Conservation (phyloP, 2,113 vertebrate species). For the Callipepla squamata region DNA sequence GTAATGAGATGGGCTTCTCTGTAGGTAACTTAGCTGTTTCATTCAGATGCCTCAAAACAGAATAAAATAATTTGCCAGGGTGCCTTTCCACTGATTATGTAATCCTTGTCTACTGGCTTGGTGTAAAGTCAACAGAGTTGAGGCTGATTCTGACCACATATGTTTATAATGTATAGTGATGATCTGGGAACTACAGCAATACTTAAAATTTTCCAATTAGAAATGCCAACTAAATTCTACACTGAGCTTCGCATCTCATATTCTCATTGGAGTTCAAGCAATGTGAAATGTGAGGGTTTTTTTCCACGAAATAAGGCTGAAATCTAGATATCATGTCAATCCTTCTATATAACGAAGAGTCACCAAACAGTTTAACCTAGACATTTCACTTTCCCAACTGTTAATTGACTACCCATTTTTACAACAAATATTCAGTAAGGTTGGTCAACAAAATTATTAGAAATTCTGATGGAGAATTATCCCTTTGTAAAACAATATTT, state of each 20-base stretch:
- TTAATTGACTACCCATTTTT: not conserved
- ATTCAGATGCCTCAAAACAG: not conserved
- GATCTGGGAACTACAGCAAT: not conserved
- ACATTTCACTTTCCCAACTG: not conserved
- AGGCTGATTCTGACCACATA: not conserved
- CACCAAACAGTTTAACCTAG: not conserved
- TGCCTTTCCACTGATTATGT: not conserved
- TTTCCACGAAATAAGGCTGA: not conserved
- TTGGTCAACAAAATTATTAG: not conserved
- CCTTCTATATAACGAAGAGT: not conserved
- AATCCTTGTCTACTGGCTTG: not conserved
- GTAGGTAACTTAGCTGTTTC: not conserved
- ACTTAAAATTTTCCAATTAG: not conserved
- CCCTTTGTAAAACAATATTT: not conserved
- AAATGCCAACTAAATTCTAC: not conserved
- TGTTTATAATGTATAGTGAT: not conserved
- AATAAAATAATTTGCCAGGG: not conserved
- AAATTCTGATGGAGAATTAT: not conserved
- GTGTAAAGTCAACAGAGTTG: not conserved
- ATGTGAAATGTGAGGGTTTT: not conserved
- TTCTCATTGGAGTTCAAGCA: not conserved
- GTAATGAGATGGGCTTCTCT: not conserved
- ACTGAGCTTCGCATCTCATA: not conserved
- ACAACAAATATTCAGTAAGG: not conserved
- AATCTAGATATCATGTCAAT: not conserved